Conservation (phyloP, 2,797 vertebrate genomes). For the Gymnopithys bicolor region DNA sequence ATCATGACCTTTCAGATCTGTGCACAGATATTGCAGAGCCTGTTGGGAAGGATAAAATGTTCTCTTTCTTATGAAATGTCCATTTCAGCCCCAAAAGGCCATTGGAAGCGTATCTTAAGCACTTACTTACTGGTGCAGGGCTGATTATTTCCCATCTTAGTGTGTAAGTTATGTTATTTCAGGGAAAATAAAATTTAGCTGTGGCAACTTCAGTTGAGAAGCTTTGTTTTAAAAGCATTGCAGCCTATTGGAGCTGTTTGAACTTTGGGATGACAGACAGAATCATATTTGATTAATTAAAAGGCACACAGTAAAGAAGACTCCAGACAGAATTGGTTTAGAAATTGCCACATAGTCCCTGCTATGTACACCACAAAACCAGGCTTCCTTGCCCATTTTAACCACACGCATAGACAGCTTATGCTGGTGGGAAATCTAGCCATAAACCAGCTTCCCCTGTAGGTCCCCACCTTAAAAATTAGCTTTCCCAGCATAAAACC, state of each 20-base stretch:
- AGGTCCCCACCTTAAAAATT: neutral
- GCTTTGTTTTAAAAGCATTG: neutral
- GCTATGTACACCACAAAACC: neutral
- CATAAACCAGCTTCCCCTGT: neutral
- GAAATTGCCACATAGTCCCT: neutral
- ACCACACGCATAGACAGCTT: neutral
- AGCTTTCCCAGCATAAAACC: neutral
- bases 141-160: neutral
- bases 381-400: neutral
- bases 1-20: neutral
- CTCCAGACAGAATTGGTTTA: neutral
- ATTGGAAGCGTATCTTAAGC: neutral
- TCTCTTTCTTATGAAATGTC: neutral
- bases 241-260: neutral
- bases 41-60: neutral
- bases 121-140: neutral
- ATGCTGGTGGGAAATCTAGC: neutral
- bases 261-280: neutral
- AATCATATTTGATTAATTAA: conserved; percentile 5
- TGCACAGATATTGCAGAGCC: neutral
- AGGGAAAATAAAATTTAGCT: neutral
- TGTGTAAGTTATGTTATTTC: neutral
- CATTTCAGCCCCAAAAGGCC: neutral
- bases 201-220: neutral
- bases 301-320: neutral